Conservation (phyloP, 2,888 invertebrate genomes). For the Eristalinus sepulchralis region DNA sequence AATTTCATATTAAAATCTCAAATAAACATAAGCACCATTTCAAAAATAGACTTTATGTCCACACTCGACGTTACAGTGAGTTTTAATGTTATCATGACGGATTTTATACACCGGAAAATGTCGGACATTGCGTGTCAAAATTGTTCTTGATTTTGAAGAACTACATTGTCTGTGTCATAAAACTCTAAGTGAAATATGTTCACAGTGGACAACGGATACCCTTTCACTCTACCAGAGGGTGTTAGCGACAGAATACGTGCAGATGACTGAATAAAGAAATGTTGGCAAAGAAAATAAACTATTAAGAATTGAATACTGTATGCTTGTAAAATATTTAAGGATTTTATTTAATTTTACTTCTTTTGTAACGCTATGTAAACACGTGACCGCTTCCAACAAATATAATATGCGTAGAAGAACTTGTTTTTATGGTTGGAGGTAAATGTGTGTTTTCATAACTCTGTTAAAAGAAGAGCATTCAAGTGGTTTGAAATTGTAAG, state of each 20-base stretch:
- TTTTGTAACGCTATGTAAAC: no score
- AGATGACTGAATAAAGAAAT: background rate
- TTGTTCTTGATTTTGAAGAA: background rate
- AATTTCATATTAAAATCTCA: no score
- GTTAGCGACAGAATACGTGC: background rate
- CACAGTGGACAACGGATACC: background rate
- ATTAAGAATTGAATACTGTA: background rate
- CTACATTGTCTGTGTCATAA: background rate
- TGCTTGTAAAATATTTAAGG: no score
- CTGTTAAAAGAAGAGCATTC: no score
- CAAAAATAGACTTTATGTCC: background rate
- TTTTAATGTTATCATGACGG: background rate
- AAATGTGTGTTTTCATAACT: no score
- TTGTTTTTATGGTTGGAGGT: no score
- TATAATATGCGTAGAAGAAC: no score
- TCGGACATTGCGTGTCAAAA: background rate
- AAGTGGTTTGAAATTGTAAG: no score
- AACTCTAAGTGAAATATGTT: background rate
- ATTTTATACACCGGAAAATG: background rate
- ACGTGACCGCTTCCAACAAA: no score
- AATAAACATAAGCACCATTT: background rate
- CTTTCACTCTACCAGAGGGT: background rate
- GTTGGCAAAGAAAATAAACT: background rate
- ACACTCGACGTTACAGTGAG: background rate
- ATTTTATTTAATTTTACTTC: no score